Evolutionary conservation across 2,113 vertebrate species (phyloP).

Genomic region (Zosterops hypoxanthus): DNA sequence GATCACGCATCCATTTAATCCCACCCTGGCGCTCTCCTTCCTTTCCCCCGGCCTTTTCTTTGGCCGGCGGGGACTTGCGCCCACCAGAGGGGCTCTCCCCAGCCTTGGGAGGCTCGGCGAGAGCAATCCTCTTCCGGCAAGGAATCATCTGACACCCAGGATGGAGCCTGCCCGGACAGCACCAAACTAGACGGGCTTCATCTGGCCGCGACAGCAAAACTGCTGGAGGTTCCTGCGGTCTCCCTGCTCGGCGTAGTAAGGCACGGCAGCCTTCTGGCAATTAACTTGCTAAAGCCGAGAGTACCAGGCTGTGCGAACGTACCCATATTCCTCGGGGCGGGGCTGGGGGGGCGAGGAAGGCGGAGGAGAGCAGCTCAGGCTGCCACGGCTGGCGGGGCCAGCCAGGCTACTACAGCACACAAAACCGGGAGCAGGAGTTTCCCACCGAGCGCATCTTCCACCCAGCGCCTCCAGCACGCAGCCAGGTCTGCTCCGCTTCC

Average conservation of each 20-base stretch:
- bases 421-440: constrained; percentile 36
- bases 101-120: constrained; percentile 36
- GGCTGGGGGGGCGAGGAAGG: neutral
- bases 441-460: constrained; percentile 21
- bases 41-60: constrained; percentile 12
- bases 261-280: neutral
- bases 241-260: constrained; percentile 8
- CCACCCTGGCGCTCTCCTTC: constrained; percentile 23
- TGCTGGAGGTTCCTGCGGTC: neutral
- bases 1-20: neutral
- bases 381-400: constrained; percentile 15
- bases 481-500: neutral
- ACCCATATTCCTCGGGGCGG: constrained; percentile 29
- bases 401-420: constrained; percentile 25
- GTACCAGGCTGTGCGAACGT: neutral
- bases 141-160: constrained; percentile 66
- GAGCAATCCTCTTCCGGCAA: constrained; percentile 70
- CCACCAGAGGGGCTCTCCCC: constrained; percentile 43
- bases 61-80: neutral
- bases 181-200: constrained; percentile 58
- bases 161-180: constrained; percentile 68
- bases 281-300: constrained; percentile 40
- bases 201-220: constrained; percentile 34
- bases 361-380: neutral
- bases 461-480: neutral